Percentiles rank a stretch among this genome's conserved stretches.
phyloP scores from a whole-genome alignment of 2,797 vertebrate species.

The Huso huso region DNA sequence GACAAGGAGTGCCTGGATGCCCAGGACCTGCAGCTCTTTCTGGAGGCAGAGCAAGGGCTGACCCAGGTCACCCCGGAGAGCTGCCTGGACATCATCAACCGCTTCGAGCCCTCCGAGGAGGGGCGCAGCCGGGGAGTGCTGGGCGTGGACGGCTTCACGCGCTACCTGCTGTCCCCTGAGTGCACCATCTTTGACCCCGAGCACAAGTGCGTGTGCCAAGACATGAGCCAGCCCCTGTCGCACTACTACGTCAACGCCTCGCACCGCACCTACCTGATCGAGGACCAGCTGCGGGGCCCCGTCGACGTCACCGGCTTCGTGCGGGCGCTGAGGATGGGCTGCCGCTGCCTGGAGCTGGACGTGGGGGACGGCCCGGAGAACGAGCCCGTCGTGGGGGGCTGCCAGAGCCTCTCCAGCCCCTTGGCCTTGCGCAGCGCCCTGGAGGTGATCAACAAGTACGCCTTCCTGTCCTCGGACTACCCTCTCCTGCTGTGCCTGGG shows the following conservation, averaged over 20 bases:
- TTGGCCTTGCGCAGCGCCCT: constrained; percentile 77
- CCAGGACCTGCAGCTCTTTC: constrained; percentile 87
- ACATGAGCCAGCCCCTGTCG: constrained; percentile 88
- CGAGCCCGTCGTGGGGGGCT: constrained; percentile 84
- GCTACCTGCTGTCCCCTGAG: constrained; percentile 84
- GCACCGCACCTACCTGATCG: constrained; percentile 89
- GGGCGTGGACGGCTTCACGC: constrained; percentile 88
- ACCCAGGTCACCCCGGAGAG: constrained; percentile 78
- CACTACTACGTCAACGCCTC: constrained; percentile 96
- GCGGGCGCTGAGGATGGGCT: constrained; percentile 81
- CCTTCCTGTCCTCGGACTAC: constrained; percentile 84
- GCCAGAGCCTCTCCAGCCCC: constrained; percentile 64
- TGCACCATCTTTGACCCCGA: constrained; percentile 91
- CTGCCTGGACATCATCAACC: constrained; percentile 81
- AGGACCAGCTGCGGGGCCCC: constrained; percentile 84
- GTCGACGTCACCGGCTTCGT: constrained; percentile 84
- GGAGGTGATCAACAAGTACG: constrained; percentile 87
- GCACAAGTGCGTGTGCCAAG: constrained; percentile 83
- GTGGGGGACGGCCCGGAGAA: constrained; percentile 86
- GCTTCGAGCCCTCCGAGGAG: constrained; percentile 79
- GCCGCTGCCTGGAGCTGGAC: constrained; percentile 86
- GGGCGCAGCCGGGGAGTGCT: constrained; percentile 78
- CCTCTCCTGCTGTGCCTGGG: constrained; percentile 87
- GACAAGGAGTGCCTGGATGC: constrained; percentile 90
- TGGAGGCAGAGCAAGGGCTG: constrained; percentile 92